These are phyloP conservation scores for Netelia virgata DNA, from an alignment of 2,888 invertebrate species.

Conservation along the genomic window DNA sequence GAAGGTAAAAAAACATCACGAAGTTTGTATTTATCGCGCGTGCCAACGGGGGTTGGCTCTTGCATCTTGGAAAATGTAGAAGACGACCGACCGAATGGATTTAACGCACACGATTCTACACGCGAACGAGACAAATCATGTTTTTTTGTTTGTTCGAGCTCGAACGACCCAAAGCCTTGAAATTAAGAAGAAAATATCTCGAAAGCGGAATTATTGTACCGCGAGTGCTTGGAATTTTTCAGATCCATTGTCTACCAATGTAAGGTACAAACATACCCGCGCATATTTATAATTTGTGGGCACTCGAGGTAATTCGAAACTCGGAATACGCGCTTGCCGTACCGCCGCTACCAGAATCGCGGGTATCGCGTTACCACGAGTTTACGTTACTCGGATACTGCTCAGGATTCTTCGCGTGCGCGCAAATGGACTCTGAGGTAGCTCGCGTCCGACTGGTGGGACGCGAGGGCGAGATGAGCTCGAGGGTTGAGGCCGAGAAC, in stretches of 20 bases:
- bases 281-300: conserved; percentile 23
- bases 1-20: neutral
- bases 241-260: conserved; percentile 24
- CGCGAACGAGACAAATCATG: neutral
- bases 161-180: neutral
- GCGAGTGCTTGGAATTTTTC: conserved; percentile 6
- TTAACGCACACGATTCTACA: too few species aligned
- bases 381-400: conserved; percentile 64
- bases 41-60: too few species aligned
- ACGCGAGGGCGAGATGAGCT: neutral
- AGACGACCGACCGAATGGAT: too few species aligned
- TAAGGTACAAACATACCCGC: neutral
- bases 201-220: neutral
- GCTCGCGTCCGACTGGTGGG: neutral
- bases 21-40: too few species aligned
- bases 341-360: conserved; percentile 40
- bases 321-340: conserved; percentile 28
- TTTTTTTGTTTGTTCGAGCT: neutral
- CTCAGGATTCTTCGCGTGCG: conserved; percentile 41
- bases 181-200: neutral
- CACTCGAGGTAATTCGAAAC: conserved; percentile 58
- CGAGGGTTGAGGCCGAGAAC: neutral
- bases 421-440: conserved; percentile 36
- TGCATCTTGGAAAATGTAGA: too few species aligned
- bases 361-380: conserved; percentile 64